Evolutionary conservation across 1,140 invertebrate genomes (phyloP), one percentile per base, ranked within the genome.

Genomic region (Drosophila nasuta): DNA sequence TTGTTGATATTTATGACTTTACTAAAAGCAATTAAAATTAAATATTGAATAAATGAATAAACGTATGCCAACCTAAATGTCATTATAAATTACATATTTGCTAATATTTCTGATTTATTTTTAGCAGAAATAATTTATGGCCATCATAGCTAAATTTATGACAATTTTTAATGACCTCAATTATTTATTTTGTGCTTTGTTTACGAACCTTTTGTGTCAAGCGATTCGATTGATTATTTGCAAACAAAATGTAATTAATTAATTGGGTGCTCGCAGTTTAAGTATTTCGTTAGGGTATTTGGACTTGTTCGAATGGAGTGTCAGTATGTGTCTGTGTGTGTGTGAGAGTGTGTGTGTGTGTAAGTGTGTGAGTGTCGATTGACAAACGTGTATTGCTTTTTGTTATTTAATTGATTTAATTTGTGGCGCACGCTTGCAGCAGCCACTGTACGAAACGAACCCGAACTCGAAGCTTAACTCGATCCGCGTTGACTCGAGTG

Each of bases 331-430:
- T 15, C 1, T 25, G 20, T 25, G 20, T 25, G 20, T 25, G 20
- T 25, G 20, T 25, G 3, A 25, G 20, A 25, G 20, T 3, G 20
- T 49, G 25, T 15, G 13, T 38, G 13, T 13, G 13, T 13, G 13
- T 13, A 13, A 20, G 20, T 49, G 25, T 17, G 13, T 38, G 35
- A 25, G 33, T 30, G 25, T 52, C 13, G 48, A 48, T 74, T 52
- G 43, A 48, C 41, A 62, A 20, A 8, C 33, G 15, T 56, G 57
- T 30, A 49, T 17, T 33, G 51, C 33, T 69, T 63, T 80, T 72
- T 70, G 49, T 75, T 72, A 83, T 83, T 78, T 78, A 88, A 88
- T 88, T 88, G 83, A 83, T 78, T 89, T 77, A 89, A 88, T 88
- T 88, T 81, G 85, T 60, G 75, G 83, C 75, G 77, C 59, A 63